These are phyloP conservation scores for Nesoenas mayeri DNA, from an alignment of 2,113 vertebrate genomes.

Conservation along the genomic window DNA sequence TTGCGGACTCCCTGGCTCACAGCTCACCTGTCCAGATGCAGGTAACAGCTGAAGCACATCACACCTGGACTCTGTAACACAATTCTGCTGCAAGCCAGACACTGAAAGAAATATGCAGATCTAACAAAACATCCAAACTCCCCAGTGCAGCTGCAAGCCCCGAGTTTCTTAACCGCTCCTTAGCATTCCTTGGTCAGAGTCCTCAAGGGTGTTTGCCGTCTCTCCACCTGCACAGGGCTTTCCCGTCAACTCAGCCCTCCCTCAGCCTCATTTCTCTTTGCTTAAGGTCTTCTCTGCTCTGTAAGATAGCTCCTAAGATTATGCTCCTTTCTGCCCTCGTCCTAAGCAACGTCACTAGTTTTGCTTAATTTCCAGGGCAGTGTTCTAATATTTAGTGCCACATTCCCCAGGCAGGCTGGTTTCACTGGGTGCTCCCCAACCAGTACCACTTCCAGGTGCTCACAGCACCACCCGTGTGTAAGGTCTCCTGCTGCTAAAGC, in stretches of 20 bases:
- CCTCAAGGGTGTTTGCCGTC: neutral
- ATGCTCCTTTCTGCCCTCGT: neutral
- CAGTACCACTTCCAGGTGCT: neutral
- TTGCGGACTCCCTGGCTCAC: neutral
- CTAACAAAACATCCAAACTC: neutral
- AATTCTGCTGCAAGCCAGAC: constrained; percentile 39
- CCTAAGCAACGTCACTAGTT: fast-evolving
- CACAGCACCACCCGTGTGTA: neutral
- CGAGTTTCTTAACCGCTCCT: neutral
- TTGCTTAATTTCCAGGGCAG: neutral
- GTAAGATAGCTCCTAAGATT: neutral
- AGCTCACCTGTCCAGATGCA: neutral
- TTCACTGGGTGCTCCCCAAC: neutral
- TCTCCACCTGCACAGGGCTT: constrained; percentile 8
- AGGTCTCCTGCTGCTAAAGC: neutral
- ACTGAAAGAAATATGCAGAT: constrained; percentile 22
- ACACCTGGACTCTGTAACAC: constrained; percentile 34
- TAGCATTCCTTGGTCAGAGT: constrained; percentile 10
- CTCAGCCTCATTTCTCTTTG: neutral
- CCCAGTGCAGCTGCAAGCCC: constrained; percentile 26
- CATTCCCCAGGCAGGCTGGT: neutral
- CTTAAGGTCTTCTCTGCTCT: neutral
- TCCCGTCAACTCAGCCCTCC: neutral
- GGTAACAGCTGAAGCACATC: neutral
- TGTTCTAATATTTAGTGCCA: neutral